Evolutionary conservation across 2,888 invertebrate genomes (phyloP).

Genomic region (Alloplasta piceator): DNA sequence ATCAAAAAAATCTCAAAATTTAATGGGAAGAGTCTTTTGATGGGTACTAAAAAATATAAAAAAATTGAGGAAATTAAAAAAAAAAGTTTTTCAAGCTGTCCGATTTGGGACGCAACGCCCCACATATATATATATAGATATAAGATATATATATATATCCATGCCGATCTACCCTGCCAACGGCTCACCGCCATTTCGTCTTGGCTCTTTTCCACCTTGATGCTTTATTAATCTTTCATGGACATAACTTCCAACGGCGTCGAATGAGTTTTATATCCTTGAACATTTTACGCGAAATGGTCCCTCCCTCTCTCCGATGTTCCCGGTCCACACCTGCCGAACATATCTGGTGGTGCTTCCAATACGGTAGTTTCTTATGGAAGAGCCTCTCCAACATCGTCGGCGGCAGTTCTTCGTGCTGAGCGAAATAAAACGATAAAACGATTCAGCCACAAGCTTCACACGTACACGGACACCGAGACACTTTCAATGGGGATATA

Average conservation of each 20-base stretch:
- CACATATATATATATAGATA: no score
- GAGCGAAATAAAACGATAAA: slow-evolving; percentile 73
- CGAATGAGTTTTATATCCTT: slow-evolving; percentile 78
- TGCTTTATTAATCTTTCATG: slow-evolving; percentile 81
- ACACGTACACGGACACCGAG: slow-evolving; percentile 2
- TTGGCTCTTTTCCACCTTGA: slow-evolving; percentile 76
- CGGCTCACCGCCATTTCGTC: slow-evolving; percentile 60
- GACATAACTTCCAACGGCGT: slow-evolving; percentile 77
- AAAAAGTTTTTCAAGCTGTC: no score
- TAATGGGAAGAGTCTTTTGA: no score
- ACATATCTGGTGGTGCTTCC: slow-evolving; percentile 23
- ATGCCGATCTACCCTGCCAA: slow-evolving; percentile 46
- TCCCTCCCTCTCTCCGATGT: slow-evolving; percentile 25
- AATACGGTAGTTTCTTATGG: slow-evolving; percentile 31
- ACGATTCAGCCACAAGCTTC: slow-evolving; percentile 67
- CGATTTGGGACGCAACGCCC: no score
- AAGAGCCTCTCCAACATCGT: slow-evolving; percentile 35
- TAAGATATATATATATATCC: slow-evolving; percentile 4
- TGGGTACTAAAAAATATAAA: no score
- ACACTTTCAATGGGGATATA: slow-evolving; percentile 4
- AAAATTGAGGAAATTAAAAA: no score
- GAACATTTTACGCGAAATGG: slow-evolving; percentile 72
- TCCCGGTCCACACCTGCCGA: not conserved
- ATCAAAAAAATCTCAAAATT: no score
- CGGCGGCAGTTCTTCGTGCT: slow-evolving; percentile 31